Base-by-base conservation (phyloP, 2,888 invertebrate genomes). In the Macaria notata region DNA sequence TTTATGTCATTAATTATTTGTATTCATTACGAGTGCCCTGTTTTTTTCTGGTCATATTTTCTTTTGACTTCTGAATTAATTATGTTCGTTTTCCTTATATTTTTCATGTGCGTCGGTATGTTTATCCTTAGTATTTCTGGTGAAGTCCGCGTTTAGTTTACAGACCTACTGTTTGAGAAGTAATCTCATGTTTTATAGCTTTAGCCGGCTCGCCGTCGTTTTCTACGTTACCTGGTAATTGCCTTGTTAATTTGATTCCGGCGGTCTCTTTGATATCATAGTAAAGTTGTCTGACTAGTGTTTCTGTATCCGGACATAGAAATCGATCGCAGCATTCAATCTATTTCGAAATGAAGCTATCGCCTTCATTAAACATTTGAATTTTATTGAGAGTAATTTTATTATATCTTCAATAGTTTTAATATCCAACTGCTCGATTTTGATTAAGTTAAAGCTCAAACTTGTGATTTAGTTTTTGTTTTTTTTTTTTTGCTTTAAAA, bases 171-270 rank as follows among this genome's bases (percentile, higher is more conserved):
- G 59, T 72, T 72, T 68, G 60, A 63, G 62, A 57, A 71, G 66
- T 72, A 76, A 76, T 75, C 63, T 70, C 72, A 67, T 62, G 63
- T 79, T 84, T 81, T 79, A 81, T 79, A 79, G 80, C 78, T 76
- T 68, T 59, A 64, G 72, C 67, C 72, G 72, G 71, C 75, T 77
- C 58, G 74, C 69, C 69, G 78, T 74, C 74, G 72, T 79, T 83
- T 84, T 80, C 78, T 69, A 81, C 76, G 81, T 81, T 84, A 83
- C 73, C 71, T 76, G 75, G 83, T 88, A 84, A 89, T 87, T 88
- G 83, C 80, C 84, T 86, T 86, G 88, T 89, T 88, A 87, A 87
- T 87, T 84, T 81, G 78, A 82, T 83, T 78, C 78, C 75, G 78
- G 76, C 88, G 87, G 85, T 71, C 61, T 73, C 81, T 90, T 85